Base-by-base conservation (phyloP, 1,140 invertebrate species). In the Ceratitis capitata region DNA sequence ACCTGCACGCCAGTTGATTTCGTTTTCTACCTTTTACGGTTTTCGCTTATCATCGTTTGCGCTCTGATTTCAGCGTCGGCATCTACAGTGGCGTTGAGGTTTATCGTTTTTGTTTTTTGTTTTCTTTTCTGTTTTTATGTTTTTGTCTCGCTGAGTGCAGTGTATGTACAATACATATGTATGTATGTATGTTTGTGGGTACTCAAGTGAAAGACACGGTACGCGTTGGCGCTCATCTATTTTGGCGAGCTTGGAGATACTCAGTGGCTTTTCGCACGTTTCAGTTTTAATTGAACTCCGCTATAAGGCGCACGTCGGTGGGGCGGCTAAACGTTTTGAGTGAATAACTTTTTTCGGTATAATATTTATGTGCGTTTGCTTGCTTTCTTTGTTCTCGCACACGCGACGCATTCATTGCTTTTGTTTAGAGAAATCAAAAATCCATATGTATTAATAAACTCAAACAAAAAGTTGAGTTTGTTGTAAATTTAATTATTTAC, bases 241-340 rank as follows among this genome's bases (percentile, higher is more conserved):
- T 78, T 78, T 42, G 69, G 69, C 19, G n/a, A 78, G 39, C 69
- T 78, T 78, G 39, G 39, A 78, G 69, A 78, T n/a, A 45, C 69
- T 78, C 35, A 78, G 16, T 45, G 3, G n/a, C 69, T 45, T 78
- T 78, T 78, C 69, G 69, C 69, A 78, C 69, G n/a, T 78, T 45
- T 78, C 69, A 78, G 69, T 78, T 45, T 78, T 19, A 45, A 35
- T 78, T 78, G 69, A 39, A 78, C n/a, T 23, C 69, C 3, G 39
- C 42, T 45, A 23, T 23, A 26, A 6, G 69, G n/a, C 23, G 69
- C 69, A 78, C 69, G 32, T 78, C 45, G 39, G 69, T 19, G 69
- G 61, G 69, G 69, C 69, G 69, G 39, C n/a, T 78, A 19, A 42
- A n/a, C n/a, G 69, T 78, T 78, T n/a, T 78, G 61, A 45, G 69